Evolutionary conservation across 2,113 vertebrate genomes (phyloP).

Genomic region (Theristicus caerulescens): DNA sequence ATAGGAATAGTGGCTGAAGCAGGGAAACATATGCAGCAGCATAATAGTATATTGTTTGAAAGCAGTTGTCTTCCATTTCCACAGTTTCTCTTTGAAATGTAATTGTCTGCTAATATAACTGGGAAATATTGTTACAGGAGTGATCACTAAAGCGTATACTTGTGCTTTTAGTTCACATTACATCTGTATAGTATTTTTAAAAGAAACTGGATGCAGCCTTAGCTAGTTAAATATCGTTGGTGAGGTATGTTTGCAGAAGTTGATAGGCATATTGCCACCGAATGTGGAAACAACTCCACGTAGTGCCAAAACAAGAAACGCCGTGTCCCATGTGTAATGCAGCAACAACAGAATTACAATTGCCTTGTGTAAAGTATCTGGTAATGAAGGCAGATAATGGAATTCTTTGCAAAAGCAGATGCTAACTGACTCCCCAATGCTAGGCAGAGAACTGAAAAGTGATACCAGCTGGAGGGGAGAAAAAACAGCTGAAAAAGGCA

Average conservation of each 20-base stretch:
- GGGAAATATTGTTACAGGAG: neutral
- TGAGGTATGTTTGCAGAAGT: neutral
- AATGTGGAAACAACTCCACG: neutral
- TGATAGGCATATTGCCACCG: neutral
- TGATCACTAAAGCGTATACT: neutral
- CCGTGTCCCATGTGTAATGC: neutral
- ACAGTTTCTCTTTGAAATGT: conserved; percentile 35
- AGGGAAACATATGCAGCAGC: conserved; percentile 16
- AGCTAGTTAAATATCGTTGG: neutral
- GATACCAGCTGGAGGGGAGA: conserved; percentile 27
- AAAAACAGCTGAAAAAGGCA: conserved; percentile 33
- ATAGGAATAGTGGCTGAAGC: neutral
- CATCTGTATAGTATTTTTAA: neutral
- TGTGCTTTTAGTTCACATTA: neutral
- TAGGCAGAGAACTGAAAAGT: conserved; percentile 15
- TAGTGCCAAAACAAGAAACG: neutral
- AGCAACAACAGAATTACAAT: conserved; percentile 52
- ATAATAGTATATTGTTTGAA: neutral
- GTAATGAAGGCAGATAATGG: conserved; percentile 68
- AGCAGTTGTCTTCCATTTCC: conserved; percentile 30
- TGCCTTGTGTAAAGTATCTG: conserved; percentile 42
- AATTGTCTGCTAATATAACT: conserved; percentile 11
- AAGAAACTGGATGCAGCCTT: neutral
- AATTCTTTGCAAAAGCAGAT: conserved; percentile 58
- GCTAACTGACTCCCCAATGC: conserved; percentile 44